phyloP scores from a whole-genome alignment of 2,888 invertebrate species.

The Camptogramma bilineatum region DNA sequence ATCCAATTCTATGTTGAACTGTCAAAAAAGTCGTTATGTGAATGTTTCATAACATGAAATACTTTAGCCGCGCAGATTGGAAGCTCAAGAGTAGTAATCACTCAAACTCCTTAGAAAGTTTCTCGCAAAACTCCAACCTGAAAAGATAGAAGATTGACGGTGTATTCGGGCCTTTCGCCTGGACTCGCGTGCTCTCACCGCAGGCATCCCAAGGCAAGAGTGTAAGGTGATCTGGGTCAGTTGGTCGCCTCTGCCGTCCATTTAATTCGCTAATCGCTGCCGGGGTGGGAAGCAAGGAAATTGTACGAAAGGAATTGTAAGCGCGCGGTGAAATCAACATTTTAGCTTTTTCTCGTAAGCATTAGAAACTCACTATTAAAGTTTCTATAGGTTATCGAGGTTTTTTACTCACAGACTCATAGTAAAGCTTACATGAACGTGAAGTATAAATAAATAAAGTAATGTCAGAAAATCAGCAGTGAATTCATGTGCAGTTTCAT shows the following conservation, averaged over 20 bases:
- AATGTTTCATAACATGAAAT: too few species aligned
- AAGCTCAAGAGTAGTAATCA: too few species aligned
- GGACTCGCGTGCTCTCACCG: slow-evolving; percentile 32
- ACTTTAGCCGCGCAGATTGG: too few species aligned
- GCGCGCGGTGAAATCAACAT: slow-evolving; percentile 24
- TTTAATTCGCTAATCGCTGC: slow-evolving; percentile 53
- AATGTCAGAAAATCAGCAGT: neutral
- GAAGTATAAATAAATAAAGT: neutral
- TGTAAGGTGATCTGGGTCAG: slow-evolving; percentile 60
- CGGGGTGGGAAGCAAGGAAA: slow-evolving; percentile 31
- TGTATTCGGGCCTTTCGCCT: slow-evolving; percentile 10
- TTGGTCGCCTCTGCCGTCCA: slow-evolving; percentile 54
- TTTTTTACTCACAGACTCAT: neutral
- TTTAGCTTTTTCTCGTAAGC: slow-evolving; percentile 18
- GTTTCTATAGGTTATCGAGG: neutral
- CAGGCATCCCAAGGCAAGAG: slow-evolving; percentile 26
- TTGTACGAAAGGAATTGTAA: slow-evolving; percentile 29
- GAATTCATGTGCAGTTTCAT: too few species aligned
- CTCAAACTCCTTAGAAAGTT: too few species aligned
- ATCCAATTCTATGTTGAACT: too few species aligned
- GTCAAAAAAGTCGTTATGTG: too few species aligned
- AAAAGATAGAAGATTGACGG: neutral
- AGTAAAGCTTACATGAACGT: neutral
- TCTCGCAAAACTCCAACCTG: too few species aligned
- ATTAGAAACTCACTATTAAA: slow-evolving; percentile 20